Evolutionary conservation across 2,113 vertebrate genomes (phyloP).

Genomic region (Psammodynastes pulverulentus): DNA sequence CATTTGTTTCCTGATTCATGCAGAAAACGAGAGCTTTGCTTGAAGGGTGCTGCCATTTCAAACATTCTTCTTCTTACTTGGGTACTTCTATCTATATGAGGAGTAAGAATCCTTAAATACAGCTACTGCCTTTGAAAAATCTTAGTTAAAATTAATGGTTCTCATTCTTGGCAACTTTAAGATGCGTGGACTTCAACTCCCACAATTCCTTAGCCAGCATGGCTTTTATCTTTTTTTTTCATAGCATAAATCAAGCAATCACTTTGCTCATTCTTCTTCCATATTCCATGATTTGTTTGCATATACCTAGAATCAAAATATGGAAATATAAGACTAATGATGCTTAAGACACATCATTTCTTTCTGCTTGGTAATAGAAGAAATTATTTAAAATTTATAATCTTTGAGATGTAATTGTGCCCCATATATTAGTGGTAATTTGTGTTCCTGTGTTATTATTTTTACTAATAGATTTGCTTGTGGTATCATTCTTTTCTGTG

Average conservation of each 20-base stretch:
- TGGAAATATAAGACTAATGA: neutral
- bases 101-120: neutral
- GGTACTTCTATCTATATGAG: neutral
- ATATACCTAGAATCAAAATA: neutral
- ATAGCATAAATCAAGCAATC: neutral
- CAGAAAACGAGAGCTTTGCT: neutral
- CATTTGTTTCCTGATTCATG: neutral
- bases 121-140: neutral
- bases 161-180: neutral
- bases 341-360: neutral
- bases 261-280: neutral
- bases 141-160: neutral
- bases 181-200: neutral
- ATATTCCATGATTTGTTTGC: neutral
- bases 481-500: neutral
- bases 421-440: constrained; percentile 21
- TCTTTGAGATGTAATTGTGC: neutral
- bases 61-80: neutral
- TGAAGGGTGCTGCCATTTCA: neutral
- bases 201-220: neutral
- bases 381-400: constrained; percentile 11
- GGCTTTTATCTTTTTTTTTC: neutral
- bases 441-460: constrained; percentile 43
- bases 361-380: neutral
- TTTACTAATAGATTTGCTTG: constrained; percentile 47